Percentiles rank a stretch among this genome's conserved stretches.
Conservation (phyloP, 2,797 vertebrate genomes). For the Melanotaenia trifasciata region DNA sequence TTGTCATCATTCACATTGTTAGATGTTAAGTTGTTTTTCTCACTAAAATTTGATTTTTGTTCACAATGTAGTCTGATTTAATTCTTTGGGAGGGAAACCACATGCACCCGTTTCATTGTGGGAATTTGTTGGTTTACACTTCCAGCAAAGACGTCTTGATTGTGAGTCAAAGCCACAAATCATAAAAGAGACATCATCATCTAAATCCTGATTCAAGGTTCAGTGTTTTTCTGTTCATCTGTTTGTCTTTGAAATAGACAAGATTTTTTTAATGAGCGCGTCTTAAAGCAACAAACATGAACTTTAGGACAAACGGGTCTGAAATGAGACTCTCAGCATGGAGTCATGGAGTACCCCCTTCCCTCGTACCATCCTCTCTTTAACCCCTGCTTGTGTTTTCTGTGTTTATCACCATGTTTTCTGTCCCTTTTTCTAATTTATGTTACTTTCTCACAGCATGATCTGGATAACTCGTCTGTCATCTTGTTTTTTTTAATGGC, state of each 20-base stretch:
- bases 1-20: neutral
- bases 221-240: neutral
- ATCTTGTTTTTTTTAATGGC: slow-evolving; percentile 75
- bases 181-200: too few relatives aligned
- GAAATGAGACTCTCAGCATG: neutral
- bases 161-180: too few relatives aligned
- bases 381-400: slow-evolving; percentile 48
- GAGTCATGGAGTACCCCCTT: neutral
- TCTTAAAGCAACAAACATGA: neutral
- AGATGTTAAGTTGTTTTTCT: slow-evolving; percentile 9
- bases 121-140: too few relatives aligned
- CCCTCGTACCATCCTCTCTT: slow-evolving; percentile 6
- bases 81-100: too few relatives aligned
- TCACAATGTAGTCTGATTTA: too few relatives aligned
- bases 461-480: slow-evolving; percentile 43
- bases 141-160: too few relatives aligned
- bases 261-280: neutral
- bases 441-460: slow-evolving; percentile 63
- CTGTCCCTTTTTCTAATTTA: neutral
- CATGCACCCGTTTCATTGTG: too few relatives aligned
- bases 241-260: neutral
- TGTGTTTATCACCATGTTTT: slow-evolving; percentile 6
- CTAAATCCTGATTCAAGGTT: neutral
- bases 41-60: neutral
- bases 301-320: neutral